Evolutionary conservation across 2,113 vertebrate genomes (phyloP).

Genomic region (Emydura subglobosa): DNA sequence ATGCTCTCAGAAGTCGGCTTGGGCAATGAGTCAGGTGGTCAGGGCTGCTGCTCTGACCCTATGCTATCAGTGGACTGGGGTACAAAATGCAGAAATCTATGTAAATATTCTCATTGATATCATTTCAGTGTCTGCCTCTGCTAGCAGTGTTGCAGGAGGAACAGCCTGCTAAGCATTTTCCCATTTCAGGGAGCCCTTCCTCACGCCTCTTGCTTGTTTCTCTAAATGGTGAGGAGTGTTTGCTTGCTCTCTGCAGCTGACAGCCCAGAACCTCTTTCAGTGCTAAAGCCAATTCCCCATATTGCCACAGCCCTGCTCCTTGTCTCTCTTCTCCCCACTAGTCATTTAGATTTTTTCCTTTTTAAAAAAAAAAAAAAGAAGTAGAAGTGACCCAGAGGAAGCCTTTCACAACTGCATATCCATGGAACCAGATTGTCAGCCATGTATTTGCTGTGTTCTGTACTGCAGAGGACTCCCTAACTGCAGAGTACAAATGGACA

Average conservation of each 20-base stretch:
- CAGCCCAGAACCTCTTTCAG: not conserved
- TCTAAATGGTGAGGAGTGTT: not conserved
- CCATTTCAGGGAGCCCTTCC: not conserved
- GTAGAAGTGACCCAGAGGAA: not conserved
- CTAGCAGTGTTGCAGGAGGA: not conserved
- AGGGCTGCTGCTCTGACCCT: not conserved
- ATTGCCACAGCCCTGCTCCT: not conserved
- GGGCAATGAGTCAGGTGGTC: not conserved
- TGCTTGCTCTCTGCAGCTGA: not conserved
- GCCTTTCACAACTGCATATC: not conserved
- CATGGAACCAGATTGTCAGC: not conserved
- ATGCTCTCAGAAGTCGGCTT: constrained; percentile 1
- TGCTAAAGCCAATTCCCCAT: not conserved
- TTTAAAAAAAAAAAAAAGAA: not conserved
- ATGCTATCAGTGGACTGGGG: not conserved
- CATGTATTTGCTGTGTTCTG: not conserved
- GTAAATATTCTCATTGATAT: not conserved
- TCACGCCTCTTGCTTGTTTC: not conserved
- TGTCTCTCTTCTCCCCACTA: not conserved
- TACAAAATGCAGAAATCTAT: not conserved
- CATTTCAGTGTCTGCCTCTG: not conserved
- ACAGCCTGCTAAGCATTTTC: not conserved
- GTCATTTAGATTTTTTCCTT: not conserved
- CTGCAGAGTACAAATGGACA: not conserved
- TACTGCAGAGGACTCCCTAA: not conserved